phyloP scores from a whole-genome alignment of 2,797 vertebrate genomes.

The Sebastes minor region DNA sequence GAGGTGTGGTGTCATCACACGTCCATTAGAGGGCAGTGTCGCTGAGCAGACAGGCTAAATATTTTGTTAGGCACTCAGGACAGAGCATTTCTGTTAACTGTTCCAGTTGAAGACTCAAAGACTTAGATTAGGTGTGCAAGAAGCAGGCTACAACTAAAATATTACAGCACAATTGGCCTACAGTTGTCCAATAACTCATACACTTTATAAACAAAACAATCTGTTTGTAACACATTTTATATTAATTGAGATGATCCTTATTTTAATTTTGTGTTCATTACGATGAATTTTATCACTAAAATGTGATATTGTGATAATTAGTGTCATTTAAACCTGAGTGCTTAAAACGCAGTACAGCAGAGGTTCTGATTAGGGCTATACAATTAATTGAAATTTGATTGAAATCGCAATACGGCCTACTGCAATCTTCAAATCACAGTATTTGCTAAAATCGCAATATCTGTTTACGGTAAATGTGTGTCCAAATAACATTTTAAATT shows the following conservation, averaged over 20 bases:
- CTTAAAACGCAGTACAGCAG: background rate
- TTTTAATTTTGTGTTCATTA: background rate
- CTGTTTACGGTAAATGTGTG: no score
- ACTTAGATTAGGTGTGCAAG: background rate
- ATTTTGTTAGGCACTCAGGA: background rate
- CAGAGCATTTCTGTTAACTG: background rate
- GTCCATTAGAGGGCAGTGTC: constrained; percentile 52
- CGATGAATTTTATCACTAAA: background rate
- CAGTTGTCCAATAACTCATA: background rate
- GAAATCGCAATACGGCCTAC: no score
- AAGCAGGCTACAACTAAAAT: background rate
- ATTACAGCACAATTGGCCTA: background rate
- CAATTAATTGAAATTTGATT: no score
- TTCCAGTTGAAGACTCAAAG: background rate
- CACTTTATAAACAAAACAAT: background rate
- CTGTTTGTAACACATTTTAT: background rate
- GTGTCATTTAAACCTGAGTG: background rate
- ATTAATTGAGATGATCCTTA: background rate
- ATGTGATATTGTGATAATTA: background rate
- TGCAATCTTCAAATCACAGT: no score
- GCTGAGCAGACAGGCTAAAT: background rate
- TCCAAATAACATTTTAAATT: no score
- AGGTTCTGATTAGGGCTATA: no score
- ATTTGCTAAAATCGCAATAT: no score
- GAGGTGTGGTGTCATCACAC: background rate